Conservation (phyloP, 2,888 invertebrate species). For the Camptogramma bilineatum region DNA sequence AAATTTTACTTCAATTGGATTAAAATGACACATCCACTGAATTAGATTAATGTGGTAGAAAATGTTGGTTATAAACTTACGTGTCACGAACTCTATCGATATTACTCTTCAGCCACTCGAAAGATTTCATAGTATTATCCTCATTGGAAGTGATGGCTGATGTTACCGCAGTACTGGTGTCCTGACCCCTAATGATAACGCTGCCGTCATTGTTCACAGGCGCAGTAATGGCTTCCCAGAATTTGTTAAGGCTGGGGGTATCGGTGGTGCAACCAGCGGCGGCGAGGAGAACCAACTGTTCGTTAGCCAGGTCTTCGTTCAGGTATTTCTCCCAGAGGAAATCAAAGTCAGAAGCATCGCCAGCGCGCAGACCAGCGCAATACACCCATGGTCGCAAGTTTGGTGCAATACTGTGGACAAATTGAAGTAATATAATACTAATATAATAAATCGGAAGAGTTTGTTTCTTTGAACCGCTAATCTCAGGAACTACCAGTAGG, state of each 20-base stretch:
- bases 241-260: conserved; percentile 59
- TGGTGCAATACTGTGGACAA: conserved; percentile 58
- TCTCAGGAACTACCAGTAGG: too few species aligned
- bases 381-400: conserved; percentile 89
- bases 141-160: conserved; percentile 84
- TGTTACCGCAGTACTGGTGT: conserved; percentile 69
- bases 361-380: conserved; percentile 89
- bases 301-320: conserved; percentile 86
- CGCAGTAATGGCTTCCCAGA: conserved; percentile 61
- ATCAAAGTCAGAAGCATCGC: conserved; percentile 87
- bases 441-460: too few species aligned
- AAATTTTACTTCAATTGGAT: too few species aligned
- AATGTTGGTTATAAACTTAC: conserved; percentile 49
- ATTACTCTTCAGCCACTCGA: conserved; percentile 79
- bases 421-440: neutral
- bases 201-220: conserved; percentile 51
- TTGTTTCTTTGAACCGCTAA: too few species aligned
- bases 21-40: too few species aligned
- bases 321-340: conserved; percentile 87
- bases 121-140: conserved; percentile 82
- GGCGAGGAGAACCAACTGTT: conserved; percentile 87
- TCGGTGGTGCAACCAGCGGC: conserved; percentile 89
- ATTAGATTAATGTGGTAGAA: too few species aligned
- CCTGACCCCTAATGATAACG: conserved; percentile 68
- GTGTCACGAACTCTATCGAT: conserved; percentile 47